A percentile compares a stretch with the other conserved stretches of the same genome.
Evolutionary conservation across 2,113 vertebrate species (phyloP).

Genomic region (Mastomys natalensis): DNA sequence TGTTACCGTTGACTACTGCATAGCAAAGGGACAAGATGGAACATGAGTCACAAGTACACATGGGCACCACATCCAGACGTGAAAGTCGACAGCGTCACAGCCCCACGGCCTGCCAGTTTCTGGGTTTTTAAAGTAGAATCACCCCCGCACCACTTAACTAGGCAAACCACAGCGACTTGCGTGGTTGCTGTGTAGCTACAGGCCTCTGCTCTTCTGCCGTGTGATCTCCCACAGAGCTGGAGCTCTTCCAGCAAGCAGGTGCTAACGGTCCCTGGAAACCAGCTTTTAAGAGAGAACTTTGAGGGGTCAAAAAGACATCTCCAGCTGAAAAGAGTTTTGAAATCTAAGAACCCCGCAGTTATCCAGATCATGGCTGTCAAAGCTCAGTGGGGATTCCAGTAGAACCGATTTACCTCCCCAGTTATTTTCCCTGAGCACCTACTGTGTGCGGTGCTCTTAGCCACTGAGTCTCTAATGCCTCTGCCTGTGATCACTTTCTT

Average conservation of each 20-base stretch:
- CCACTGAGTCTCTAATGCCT: neutral
- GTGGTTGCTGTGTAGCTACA: slow-evolving; percentile 84
- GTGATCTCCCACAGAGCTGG: slow-evolving; percentile 83
- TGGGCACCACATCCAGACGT: slow-evolving; percentile 43
- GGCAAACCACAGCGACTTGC: slow-evolving; percentile 86
- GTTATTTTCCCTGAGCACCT: neutral
- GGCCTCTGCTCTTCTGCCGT: slow-evolving; percentile 75
- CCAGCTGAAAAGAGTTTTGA: slow-evolving; percentile 64
- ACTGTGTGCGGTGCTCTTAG: neutral
- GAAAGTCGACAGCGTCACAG: slow-evolving; percentile 44
- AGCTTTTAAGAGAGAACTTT: slow-evolving; percentile 67
- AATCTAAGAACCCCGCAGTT: slow-evolving; percentile 23
- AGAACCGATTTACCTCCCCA: neutral
- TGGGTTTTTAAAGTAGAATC: slow-evolving; percentile 34
- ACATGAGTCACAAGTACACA: neutral
- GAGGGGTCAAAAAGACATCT: slow-evolving; percentile 47
- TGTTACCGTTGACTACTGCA: neutral
- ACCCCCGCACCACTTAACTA: slow-evolving; percentile 68
- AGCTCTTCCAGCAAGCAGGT: slow-evolving; percentile 85
- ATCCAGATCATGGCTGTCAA: slow-evolving; percentile 22
- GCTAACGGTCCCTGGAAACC: slow-evolving; percentile 77
- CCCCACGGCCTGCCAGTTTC: slow-evolving; percentile 53
- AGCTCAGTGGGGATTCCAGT: neutral
- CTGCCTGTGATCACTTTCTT: neutral
- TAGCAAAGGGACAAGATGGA: slow-evolving; percentile 19